phyloP scores from a whole-genome alignment of 2,797 vertebrate species.

The Labeo calbasu region DNA sequence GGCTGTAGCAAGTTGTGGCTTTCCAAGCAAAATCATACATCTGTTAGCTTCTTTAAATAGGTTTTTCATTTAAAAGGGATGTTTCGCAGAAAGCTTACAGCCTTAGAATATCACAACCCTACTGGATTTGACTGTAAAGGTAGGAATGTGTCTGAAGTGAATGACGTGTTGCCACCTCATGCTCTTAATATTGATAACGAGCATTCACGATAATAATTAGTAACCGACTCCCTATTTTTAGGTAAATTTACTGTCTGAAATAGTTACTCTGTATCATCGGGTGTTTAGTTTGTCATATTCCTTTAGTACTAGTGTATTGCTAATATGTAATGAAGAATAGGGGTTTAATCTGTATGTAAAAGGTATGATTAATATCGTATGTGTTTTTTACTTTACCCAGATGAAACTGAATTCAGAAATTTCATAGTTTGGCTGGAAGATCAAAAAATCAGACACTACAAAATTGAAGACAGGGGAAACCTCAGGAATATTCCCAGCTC shows the following conservation, averaged over 20 bases:
- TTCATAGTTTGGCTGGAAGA: conserved; percentile 98
- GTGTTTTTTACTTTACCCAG: conserved; percentile 69
- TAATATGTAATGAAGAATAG: not conserved
- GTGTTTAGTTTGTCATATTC: not conserved
- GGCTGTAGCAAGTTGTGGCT: not conserved
- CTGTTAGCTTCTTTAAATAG: not conserved
- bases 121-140: conserved; percentile 88
- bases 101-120: conserved; percentile 94
- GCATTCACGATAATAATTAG: not conserved
- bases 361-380: not conserved
- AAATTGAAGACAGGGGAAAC: conserved; percentile 95
- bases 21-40: not conserved
- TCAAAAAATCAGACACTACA: conserved; percentile 97
- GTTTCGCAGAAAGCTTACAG: conserved; percentile 93
- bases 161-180: conserved; percentile 16
- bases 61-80: conserved; percentile 67
- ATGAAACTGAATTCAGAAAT: conserved; percentile 96
- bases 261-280: not conserved
- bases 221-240: not conserved
- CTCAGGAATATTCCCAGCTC: conserved; percentile 93
- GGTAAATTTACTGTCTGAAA: not conserved
- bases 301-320: not conserved
- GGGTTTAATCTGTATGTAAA: not conserved
- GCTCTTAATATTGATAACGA: not conserved
- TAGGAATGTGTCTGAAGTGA: conserved; percentile 63